Conservation (phyloP, 1,140 invertebrate genomes). For the Maniola jurtina region DNA sequence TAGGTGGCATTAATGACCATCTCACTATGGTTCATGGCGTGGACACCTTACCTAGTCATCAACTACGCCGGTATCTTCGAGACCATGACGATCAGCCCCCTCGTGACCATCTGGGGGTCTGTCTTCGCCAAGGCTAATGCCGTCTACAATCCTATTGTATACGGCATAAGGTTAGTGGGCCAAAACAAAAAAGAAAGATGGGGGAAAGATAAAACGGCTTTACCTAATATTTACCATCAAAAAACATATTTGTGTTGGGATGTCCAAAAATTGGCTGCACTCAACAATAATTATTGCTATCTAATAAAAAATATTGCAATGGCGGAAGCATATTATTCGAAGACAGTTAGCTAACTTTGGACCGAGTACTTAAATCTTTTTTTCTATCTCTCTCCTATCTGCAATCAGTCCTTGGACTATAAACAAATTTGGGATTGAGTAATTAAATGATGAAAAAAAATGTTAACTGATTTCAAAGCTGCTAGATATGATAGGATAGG, state of each 20-base stretch:
- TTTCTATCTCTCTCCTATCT: no score
- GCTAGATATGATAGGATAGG: no score
- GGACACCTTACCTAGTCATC: slow-evolving; percentile 87
- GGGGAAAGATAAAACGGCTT: background rate
- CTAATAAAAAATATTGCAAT: no score
- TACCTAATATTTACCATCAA: background rate
- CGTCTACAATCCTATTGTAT: slow-evolving; percentile 85
- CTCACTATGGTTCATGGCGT: slow-evolving; percentile 87
- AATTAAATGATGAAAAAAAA: no score
- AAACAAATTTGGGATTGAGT: no score
- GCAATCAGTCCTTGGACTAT: no score
- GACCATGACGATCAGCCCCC: slow-evolving; percentile 81
- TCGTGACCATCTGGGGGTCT: slow-evolving; percentile 84
- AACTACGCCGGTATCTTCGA: slow-evolving; percentile 85
- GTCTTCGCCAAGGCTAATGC: slow-evolving; percentile 84
- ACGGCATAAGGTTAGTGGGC: slow-evolving; percentile 79
- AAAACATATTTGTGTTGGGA: background rate
- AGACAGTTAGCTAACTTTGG: no score
- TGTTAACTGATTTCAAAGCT: no score
- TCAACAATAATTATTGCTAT: no score
- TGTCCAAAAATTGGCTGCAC: no score
- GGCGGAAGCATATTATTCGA: no score
- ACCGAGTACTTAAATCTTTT: no score
- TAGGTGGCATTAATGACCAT: slow-evolving; percentile 87
- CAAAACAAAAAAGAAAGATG: background rate